Evolutionary conservation across 1,140 invertebrate species (phyloP).

Genomic region (Drosophila watanabei): DNA sequence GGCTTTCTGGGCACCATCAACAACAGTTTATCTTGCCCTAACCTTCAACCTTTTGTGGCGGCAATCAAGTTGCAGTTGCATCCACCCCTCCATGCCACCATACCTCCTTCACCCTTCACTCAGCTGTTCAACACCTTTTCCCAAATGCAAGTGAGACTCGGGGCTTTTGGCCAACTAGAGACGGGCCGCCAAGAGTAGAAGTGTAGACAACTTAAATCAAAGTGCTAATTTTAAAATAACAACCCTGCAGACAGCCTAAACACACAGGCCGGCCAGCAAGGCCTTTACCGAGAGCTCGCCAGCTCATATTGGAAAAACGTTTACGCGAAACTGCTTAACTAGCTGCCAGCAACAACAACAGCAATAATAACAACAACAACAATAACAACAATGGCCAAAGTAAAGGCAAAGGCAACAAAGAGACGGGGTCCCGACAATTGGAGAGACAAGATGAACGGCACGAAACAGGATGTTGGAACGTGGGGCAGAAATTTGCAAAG

Average conservation of each 20-base stretch:
- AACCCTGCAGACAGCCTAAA: constrained; percentile 82
- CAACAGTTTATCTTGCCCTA: constrained; percentile 78
- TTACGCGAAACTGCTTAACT: constrained; percentile 83
- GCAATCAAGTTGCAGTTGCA: constrained; percentile 67
- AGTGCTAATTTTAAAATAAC: constrained; percentile 84
- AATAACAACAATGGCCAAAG: constrained; percentile 8
- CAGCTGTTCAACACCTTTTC: constrained; percentile 77
- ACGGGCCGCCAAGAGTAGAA: constrained; percentile 73
- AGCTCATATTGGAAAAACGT: constrained; percentile 80
- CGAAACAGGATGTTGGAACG: constrained; percentile 82
- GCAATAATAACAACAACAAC: constrained; percentile 20
- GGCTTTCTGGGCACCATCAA: constrained; percentile 65
- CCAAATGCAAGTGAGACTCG: constrained; percentile 38
- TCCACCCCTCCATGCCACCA: background rate
- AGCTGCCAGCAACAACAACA: constrained; percentile 72
- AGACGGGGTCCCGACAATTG: constrained; percentile 68
- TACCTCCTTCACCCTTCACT: constrained; percentile 63
- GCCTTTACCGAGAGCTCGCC: background rate
- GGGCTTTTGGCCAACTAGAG: constrained; percentile 61
- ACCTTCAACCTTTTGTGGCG: constrained; percentile 78
- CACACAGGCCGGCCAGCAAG: constrained; percentile 62
- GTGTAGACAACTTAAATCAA: constrained; percentile 83
- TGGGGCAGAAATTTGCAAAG: constrained; percentile 78
- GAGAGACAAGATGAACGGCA: constrained; percentile 82
- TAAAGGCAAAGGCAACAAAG: constrained; percentile 19